phyloP scores from a whole-genome alignment of 1,140 invertebrate genomes.

The Aethina tumida region DNA sequence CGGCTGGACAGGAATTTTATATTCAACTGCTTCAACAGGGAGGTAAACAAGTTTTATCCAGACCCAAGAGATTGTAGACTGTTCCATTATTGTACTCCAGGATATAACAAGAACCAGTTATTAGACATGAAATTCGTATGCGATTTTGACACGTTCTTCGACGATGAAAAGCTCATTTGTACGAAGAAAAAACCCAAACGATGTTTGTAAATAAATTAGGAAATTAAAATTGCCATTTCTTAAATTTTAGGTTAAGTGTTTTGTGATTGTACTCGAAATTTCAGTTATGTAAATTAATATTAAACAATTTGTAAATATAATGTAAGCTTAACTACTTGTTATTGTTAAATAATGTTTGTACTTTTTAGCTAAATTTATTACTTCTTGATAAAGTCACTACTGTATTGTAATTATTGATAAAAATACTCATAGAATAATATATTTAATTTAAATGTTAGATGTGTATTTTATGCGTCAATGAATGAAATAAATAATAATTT shows the following conservation, averaged over 20 bases:
- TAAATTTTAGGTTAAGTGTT: background rate
- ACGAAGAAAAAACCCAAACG: slow-evolving; percentile 29
- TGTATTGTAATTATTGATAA: slow-evolving; percentile 22
- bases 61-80: slow-evolving; percentile 46
- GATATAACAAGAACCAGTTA: slow-evolving; percentile 44
- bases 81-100: slow-evolving; percentile 50
- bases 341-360: slow-evolving; percentile 6
- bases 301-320: slow-evolving; percentile 10
- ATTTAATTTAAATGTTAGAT: slow-evolving; percentile 25
- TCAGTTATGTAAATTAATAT: slow-evolving; percentile 6
- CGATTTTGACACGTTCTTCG: slow-evolving; percentile 45
- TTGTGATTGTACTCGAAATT: slow-evolving; percentile 2
- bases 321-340: slow-evolving; percentile 1
- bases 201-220: slow-evolving; percentile 26
- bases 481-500: no score
- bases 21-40: slow-evolving; percentile 47
- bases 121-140: slow-evolving; percentile 51
- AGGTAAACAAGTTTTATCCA: slow-evolving; percentile 46
- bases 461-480: slow-evolving; percentile 14
- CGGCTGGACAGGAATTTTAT: slow-evolving; percentile 17
- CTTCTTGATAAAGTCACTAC: no score
- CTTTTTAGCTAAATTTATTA: no score
- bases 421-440: slow-evolving; percentile 31
- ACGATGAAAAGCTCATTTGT: slow-evolving; percentile 44
- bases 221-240: background rate